Conservation (phyloP, 23 tunicate species). For the Styela plicata region DNA sequence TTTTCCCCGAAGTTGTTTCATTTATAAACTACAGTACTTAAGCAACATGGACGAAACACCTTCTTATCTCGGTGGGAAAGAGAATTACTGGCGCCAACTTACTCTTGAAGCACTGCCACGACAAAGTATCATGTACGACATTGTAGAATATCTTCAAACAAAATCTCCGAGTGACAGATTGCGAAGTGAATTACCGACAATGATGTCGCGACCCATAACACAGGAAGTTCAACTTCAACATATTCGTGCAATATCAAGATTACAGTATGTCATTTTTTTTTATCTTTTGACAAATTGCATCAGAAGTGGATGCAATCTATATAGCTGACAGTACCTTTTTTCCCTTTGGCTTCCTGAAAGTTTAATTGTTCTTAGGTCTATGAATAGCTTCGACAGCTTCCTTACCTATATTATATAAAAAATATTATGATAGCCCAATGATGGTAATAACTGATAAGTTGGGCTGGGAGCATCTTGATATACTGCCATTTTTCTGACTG, state of each 20-base stretch:
- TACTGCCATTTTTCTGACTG: too few species aligned
- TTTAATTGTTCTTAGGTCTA: too few species aligned
- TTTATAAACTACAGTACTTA: constrained; percentile 52
- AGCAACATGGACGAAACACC: constrained; percentile 93
- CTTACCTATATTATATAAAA: too few species aligned
- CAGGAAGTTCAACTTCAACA: constrained; percentile 83
- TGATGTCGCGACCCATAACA: constrained; percentile 84
- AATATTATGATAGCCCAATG: too few species aligned
- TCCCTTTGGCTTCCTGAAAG: too few species aligned
- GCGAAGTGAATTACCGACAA: constrained; percentile 63
- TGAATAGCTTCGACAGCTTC: too few species aligned
- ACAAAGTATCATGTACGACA: constrained; percentile 88
- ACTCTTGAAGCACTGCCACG: constrained; percentile 82
- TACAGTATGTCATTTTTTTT: constrained; percentile 59
- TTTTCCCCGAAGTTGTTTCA: too few species aligned
- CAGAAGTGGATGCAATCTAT: too few species aligned
- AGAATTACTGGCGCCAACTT: constrained; percentile 88
- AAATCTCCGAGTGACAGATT: constrained; percentile 71
- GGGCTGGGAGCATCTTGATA: too few species aligned
- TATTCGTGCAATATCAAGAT: constrained; percentile 58
- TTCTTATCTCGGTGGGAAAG: constrained; percentile 83
- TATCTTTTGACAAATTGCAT: too few species aligned
- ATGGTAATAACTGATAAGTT: too few species aligned
- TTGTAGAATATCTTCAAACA: constrained; percentile 72
- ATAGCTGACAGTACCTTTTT: too few species aligned